Base-by-base conservation (phyloP, 1,140 invertebrate species). In the Panagrolaimus sp. region DNA sequence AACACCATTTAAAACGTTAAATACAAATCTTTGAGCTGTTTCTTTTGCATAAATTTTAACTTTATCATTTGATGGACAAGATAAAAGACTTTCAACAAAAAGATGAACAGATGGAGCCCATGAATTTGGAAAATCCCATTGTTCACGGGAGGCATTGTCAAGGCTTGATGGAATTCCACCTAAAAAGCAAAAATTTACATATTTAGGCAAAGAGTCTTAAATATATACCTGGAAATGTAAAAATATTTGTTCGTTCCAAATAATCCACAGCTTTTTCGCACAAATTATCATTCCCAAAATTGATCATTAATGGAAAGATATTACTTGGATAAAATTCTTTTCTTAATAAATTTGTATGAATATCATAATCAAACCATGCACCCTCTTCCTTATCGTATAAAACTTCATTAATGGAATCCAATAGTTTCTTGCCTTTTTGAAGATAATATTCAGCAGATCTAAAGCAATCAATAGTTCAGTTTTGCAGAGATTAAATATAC, bases 71-170 rank as follows among this genome's bases (percentile, higher is more conserved):
- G 43, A 32, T 12, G 72, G 62, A 62, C 80, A 80, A 38, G 77
- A 71, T 15, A 78, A 88, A 87, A 47, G 94, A 88, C 52, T 80
- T 14, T 73, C 68, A 28, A 78, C 73, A 43, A 80, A 72, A 65
- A 80, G 73, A 68, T 80, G 78, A 28, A 80, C 71, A 63, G 72
- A 73, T 8, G 78, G 78, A 8, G 78, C 80, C 75, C 75, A 78
- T 0, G 90, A 91, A 82, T 94, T 94, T 0, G 92, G 92, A 71
- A 89, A 92, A 84, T 96, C 93, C 93, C 93, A 95, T 79, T 95
- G 92, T 83, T 95, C 91, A 3, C 90, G 90, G 0, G 90, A 90
- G 24, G 89, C 87, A 70, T 74, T 70, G 6, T 89, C 87, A 9
- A 91, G 85, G 0, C 91, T 91, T 0, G 91, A 89, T 2, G 92